These are phyloP conservation scores for Tanypteryx hageni DNA, from an alignment of 2,888 invertebrate species.

Conservation along the genomic window DNA sequence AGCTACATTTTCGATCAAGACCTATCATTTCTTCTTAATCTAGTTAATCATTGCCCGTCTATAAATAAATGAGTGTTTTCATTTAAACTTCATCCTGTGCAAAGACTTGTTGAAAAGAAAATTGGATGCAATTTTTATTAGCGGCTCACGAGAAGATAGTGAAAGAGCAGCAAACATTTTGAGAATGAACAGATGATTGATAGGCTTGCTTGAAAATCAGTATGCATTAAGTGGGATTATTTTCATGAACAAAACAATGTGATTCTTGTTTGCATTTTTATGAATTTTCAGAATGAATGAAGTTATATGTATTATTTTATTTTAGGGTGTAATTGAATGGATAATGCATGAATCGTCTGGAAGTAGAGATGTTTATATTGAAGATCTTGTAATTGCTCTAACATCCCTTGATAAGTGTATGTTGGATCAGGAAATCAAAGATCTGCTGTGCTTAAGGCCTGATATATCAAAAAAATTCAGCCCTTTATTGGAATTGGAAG, in stretches of 20 bases:
- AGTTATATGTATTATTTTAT: not conserved
- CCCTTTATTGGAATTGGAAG: not conserved
- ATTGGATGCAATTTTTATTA: too few relatives aligned
- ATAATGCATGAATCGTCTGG: not conserved
- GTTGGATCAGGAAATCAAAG: not conserved
- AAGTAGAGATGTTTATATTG: constrained; percentile 18
- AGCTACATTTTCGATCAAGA: too few relatives aligned
- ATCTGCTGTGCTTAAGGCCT: not conserved
- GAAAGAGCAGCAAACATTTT: too few relatives aligned
- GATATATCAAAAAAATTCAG: not conserved
- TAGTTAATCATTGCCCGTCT: too few relatives aligned
- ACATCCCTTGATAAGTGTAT: not conserved
- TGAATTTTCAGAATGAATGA: not conserved
- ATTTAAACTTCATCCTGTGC: too few relatives aligned
- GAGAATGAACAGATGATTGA: too few relatives aligned
- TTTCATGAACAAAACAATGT: not conserved
- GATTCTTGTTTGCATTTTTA: not conserved
- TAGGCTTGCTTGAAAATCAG: too few relatives aligned
- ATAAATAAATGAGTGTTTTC: too few relatives aligned
- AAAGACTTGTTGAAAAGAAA: too few relatives aligned
- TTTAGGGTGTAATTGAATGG: constrained; percentile 42
- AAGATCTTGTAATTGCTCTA: not conserved
- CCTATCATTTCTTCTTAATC: too few relatives aligned
- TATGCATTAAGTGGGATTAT: too few relatives aligned
- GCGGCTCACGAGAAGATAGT: too few relatives aligned